phyloP scores from a whole-genome alignment of 2,113 vertebrate species.

The Triplophysa dalaica region DNA sequence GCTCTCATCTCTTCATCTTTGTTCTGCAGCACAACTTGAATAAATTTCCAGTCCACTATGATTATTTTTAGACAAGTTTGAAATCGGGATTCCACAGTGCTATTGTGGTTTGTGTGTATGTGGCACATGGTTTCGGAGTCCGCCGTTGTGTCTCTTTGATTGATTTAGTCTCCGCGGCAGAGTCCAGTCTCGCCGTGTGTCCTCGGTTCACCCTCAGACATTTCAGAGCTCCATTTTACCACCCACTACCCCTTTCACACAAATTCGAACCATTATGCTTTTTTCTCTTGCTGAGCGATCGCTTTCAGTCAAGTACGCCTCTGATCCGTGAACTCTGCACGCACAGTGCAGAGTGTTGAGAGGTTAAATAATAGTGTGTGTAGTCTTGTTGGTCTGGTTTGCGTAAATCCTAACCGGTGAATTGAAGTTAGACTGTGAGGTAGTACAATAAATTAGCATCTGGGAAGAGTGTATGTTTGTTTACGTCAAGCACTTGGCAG shows the following conservation, averaged over 20 bases:
- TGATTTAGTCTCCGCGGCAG: slow-evolving; percentile 28
- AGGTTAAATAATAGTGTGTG: slow-evolving; percentile 29
- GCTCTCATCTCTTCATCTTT: slow-evolving; percentile 8
- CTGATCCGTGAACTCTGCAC: neutral
- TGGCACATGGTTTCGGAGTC: neutral
- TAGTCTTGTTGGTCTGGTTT: slow-evolving; percentile 1
- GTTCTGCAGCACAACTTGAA: neutral
- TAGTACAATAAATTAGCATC: neutral
- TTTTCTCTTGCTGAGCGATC: slow-evolving; percentile 19
- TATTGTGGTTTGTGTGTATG: slow-evolving; percentile 31
- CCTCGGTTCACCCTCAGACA: slow-evolving; percentile 45
- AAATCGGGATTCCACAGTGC: slow-evolving; percentile 44
- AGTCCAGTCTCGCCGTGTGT: slow-evolving; percentile 43
- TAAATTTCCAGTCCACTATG: slow-evolving; percentile 43
- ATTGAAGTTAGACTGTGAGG: neutral
- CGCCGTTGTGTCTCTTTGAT: slow-evolving; percentile 4
- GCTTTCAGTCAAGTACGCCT: slow-evolving; percentile 8
- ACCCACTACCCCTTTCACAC: slow-evolving; percentile 30
- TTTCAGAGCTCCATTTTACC: slow-evolving; percentile 25
- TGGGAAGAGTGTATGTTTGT: neutral
- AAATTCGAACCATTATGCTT: neutral
- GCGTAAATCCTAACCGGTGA: neutral
- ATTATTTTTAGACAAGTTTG: slow-evolving; percentile 53
- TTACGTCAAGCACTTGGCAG: neutral
- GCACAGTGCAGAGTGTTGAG: slow-evolving; percentile 9